Evolutionary conservation across 2,797 vertebrate genomes (phyloP).

Genomic region (Martes flavigula): DNA sequence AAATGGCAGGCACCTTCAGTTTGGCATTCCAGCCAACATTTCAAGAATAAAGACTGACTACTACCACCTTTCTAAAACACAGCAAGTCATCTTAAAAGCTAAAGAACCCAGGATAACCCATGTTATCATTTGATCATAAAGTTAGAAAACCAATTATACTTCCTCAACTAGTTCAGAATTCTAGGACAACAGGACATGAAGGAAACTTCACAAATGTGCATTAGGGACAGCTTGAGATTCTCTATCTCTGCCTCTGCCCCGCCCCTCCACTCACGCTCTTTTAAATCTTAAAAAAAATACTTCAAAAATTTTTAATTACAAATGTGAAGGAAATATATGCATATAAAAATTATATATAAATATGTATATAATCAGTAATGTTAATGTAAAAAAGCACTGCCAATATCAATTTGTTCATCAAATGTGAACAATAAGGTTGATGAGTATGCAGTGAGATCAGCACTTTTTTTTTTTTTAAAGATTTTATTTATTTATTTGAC

Average conservation of each 20-base stretch:
- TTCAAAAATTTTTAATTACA: background rate
- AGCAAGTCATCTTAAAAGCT: conserved; percentile 55
- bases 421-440: background rate
- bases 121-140: conserved; percentile 40
- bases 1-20: background rate
- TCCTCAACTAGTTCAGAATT: conserved; percentile 1
- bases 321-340: background rate
- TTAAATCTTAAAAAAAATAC: background rate
- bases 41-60: background rate
- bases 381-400: background rate
- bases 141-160: conserved; percentile 35
- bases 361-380: background rate
- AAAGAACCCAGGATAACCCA: conserved; percentile 26
- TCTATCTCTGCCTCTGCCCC: background rate
- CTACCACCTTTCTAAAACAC: conserved; percentile 50
- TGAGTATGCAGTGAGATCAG: background rate
- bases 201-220: background rate
- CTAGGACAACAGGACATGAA: background rate
- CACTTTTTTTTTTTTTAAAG: no score
- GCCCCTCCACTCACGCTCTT: background rate
- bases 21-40: background rate
- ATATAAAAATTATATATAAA: background rate
- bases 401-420: background rate
- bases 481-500: no score
- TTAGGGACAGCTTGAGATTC: background rate